Evolutionary conservation across 35 echinoderm and acorn worm genomes (phyloP).

Genomic region (Nesometra sesokonis): DNA sequence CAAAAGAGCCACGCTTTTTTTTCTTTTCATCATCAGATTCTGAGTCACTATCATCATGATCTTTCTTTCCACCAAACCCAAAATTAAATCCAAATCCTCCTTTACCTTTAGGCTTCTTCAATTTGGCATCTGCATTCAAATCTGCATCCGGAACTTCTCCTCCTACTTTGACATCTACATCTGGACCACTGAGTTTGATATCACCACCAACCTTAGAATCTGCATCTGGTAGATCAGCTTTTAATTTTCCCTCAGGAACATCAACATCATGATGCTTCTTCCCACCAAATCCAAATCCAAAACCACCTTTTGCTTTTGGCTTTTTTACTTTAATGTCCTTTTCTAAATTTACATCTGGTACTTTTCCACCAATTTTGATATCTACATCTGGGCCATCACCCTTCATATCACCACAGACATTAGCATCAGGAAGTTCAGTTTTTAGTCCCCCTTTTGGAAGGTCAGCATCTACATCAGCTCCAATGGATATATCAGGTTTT

Average conservation of each 20-base stretch:
- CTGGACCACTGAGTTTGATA: conserved; percentile 16
- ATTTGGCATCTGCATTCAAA: conserved; percentile 36
- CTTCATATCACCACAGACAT: conserved; percentile 14
- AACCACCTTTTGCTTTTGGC: conserved; percentile 19
- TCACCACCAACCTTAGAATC: conserved; percentile 6
- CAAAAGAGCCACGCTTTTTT: background rate
- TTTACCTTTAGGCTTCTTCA: conserved; percentile 27
- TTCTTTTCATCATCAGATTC: conserved; percentile 11
- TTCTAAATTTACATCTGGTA: background rate
- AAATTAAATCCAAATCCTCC: conserved; percentile 1
- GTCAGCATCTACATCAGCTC: background rate
- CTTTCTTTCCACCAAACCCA: background rate
- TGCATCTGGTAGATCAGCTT: background rate
- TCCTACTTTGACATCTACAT: conserved; percentile 20
- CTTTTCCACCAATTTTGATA: conserved; percentile 18
- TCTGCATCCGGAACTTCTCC: conserved; percentile 26
- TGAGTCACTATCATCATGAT: background rate
- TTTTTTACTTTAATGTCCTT: background rate
- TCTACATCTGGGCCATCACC: conserved; percentile 11
- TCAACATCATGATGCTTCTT: conserved; percentile 1
- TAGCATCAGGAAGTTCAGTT: background rate
- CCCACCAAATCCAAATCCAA: background rate
- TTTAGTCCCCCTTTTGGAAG: background rate
- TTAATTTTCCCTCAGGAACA: background rate
- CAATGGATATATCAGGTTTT: background rate